Percentiles rank a stretch among this genome's conserved stretches.
Conservation (phyloP, 2,888 invertebrate species). For the Watsonalla cultraria region DNA sequence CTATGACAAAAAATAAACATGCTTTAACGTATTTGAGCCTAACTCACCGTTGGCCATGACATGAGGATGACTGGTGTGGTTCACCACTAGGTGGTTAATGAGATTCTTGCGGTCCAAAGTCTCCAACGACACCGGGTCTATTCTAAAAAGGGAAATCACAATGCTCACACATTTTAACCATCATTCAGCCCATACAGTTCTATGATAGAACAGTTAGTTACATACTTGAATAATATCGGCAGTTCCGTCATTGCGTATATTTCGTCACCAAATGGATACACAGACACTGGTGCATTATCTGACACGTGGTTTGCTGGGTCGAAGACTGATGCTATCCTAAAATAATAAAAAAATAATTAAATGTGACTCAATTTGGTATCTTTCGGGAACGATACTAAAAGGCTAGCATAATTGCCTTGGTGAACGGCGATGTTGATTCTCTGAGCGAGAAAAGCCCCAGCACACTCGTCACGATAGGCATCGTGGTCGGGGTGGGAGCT, state of each 20-base stretch:
- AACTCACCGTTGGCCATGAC: constrained; percentile 82
- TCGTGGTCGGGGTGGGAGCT: too few relatives aligned
- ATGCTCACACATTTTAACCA: background rate
- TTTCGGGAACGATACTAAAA: too few relatives aligned
- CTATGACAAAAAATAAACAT: too few relatives aligned
- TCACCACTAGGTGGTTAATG: constrained; percentile 82
- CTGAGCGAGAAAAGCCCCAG: too few relatives aligned
- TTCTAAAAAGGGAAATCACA: constrained; percentile 48
- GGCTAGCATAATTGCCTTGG: too few relatives aligned
- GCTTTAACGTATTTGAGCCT: constrained; percentile 1
- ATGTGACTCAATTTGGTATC: background rate
- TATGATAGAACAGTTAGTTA: background rate
- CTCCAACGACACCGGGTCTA: constrained; percentile 88
- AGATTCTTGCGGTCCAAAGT: constrained; percentile 85
- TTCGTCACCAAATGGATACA: constrained; percentile 94
- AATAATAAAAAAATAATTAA: background rate
- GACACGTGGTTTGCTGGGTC: constrained; percentile 81
- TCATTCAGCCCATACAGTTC: too few relatives aligned
- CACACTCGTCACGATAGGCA: too few relatives aligned
- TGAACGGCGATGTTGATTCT: too few relatives aligned
- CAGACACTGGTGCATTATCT: constrained; percentile 94
- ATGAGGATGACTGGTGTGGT: constrained; percentile 93
- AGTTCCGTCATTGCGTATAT: constrained; percentile 92
- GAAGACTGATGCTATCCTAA: constrained; percentile 82
- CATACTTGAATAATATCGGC: constrained; percentile 85